Evolutionary conservation across 2,113 vertebrate species (phyloP), one percentile per base, ranked within the genome.

Genomic region (Sinocyclocheilus grahami): DNA sequence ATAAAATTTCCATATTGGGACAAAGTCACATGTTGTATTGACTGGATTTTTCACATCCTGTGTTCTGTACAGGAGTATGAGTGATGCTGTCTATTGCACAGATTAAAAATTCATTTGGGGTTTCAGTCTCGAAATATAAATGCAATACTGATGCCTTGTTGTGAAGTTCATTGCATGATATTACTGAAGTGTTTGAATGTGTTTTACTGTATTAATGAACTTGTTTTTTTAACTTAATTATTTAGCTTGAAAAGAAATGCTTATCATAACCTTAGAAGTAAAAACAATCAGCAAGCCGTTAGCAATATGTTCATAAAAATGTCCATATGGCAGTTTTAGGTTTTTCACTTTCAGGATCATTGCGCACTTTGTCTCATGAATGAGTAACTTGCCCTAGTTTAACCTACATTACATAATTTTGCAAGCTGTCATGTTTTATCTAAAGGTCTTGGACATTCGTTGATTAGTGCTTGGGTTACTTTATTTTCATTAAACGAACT

Each of bases 1-100:
- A 95, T 96, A 96, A 97, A 93, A 53, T 92, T 85, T 88, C 87
- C 71, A 58, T 22, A 37, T 83, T 83, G 58, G n/a, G 37, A 58
- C 27, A 51, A 78, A 77, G 42, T 55, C 10, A 37, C 46, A 37
- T 55, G 62, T 82, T 82, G 82, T 39, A 39, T 55, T 83, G 65
- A 33, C 42, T 46, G 1, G 11, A 55, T 77, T 76, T 42, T 46
- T 79, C 18, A 51, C 48, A 13, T 13, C 13, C 12, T 51, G 12
- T 60, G 37, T 39, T 37, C 48, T 12, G 48, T 51, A 51, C 11
- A 51, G 48, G 48, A 51, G 3, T 51, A 51, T 51, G 42, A 11
- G 37, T 80, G 42, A 51, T 76, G n/a, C 11, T n/a, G 11, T 75
- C 4, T 24, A 20, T 18, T 72, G 69, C 5, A 10, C 33, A n/a